Evolutionary conservation across 1,140 invertebrate genomes (phyloP).

Genomic region (Aphaenogaster floridana): DNA sequence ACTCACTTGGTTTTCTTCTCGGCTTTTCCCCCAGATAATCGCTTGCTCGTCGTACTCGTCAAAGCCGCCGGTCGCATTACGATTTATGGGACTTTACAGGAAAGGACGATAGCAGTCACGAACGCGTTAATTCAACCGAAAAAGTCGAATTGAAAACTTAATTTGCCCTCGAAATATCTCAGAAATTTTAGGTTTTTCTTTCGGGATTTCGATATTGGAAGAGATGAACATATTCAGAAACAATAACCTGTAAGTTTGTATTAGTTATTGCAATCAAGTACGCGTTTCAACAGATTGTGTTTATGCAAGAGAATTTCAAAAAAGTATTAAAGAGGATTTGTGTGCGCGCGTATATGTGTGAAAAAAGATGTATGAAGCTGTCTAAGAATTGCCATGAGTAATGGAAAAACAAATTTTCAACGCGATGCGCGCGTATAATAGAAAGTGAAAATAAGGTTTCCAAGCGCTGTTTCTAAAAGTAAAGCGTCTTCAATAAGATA

Average conservation of each 20-base stretch:
- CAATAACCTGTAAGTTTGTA: neutral
- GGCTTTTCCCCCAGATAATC: constrained; percentile 30
- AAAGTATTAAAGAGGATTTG: neutral
- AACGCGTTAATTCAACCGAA: constrained; percentile 3
- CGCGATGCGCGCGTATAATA: neutral
- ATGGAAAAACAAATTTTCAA: constrained; percentile 19
- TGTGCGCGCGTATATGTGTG: no score
- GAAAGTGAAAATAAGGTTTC: constrained; percentile 45
- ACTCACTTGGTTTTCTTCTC: constrained; percentile 26
- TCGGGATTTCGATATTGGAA: neutral
- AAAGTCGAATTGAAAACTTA: constrained; percentile 5
- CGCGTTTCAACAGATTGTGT: neutral
- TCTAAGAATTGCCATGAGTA: neutral
- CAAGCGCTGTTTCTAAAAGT: constrained; percentile 31
- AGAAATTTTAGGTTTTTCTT: neutral
- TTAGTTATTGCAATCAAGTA: neutral
- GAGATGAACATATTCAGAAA: neutral
- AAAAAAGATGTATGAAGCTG: neutral
- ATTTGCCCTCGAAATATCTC: neutral
- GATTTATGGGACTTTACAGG: constrained; percentile 46
- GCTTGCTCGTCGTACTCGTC: constrained; percentile 33
- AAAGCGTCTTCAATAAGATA: constrained; percentile 31
- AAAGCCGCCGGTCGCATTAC: constrained; percentile 26
- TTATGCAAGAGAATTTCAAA: neutral
- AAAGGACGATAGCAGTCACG: neutral